phyloP scores from a whole-genome alignment of 1,140 invertebrate genomes.

The Fopius arisanus region DNA sequence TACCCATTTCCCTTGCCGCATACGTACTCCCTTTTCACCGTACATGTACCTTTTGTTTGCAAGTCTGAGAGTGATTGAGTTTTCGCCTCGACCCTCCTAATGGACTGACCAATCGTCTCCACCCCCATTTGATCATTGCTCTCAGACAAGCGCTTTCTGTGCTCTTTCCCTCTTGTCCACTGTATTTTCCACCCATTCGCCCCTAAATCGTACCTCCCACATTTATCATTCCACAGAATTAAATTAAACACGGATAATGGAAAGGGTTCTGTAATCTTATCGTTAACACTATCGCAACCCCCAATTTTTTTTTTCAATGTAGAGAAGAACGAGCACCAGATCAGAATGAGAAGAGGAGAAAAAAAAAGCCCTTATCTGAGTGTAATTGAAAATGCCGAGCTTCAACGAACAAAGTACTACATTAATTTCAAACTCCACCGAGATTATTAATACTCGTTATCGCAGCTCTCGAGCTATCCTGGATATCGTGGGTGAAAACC shows the following conservation, averaged over 20 bases:
- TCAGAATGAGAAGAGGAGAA: neutral
- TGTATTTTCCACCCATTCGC: neutral
- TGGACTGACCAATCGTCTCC: slow-evolving; percentile 29
- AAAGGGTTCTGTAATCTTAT: neutral
- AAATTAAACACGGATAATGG: neutral
- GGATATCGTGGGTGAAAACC: slow-evolving; percentile 29
- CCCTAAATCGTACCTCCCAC: neutral
- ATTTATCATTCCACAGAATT: neutral
- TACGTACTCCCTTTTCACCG: neutral
- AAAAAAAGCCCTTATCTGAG: neutral
- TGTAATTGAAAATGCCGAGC: slow-evolving; percentile 18
- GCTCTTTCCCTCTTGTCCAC: neutral
- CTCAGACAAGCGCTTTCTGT: neutral
- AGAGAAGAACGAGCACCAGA: neutral
- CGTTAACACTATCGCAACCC: neutral
- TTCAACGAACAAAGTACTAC: slow-evolving; percentile 41
- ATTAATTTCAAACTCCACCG: slow-evolving; percentile 41
- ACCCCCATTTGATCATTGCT: slow-evolving; percentile 12
- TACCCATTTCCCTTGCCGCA: slow-evolving; percentile 5
- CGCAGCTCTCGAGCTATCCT: slow-evolving; percentile 14
- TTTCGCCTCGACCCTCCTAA: slow-evolving; percentile 23
- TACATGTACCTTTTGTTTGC: slow-evolving; percentile 21
- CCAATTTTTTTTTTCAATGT: neutral
- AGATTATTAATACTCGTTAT: slow-evolving; percentile 49
- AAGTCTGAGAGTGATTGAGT: slow-evolving; percentile 28